A percentile compares a stretch with the other conserved stretches of the same genome.
Conservation (phyloP, 2,888 invertebrate genomes). For the Byasa hedistus region DNA sequence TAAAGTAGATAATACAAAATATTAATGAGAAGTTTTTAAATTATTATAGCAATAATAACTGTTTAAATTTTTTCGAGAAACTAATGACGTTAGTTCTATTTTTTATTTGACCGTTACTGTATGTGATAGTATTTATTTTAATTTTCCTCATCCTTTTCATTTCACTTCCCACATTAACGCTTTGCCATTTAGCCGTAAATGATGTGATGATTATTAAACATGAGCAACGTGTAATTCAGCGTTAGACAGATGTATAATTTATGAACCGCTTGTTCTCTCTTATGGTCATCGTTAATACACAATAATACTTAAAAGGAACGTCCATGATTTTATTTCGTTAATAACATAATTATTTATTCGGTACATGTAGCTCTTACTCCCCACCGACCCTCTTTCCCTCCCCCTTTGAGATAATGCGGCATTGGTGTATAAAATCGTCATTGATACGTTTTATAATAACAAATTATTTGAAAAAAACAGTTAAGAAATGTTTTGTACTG, state of each 20-base stretch:
- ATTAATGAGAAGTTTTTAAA: too few species aligned
- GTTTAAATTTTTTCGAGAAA: too few species aligned
- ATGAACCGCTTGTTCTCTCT: neutral
- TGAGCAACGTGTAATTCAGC: conserved; percentile 1
- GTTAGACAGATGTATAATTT: neutral
- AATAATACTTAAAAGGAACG: conserved; percentile 14
- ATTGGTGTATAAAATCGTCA: neutral
- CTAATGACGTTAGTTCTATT: too few species aligned
- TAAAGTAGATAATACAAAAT: too few species aligned
- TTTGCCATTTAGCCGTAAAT: neutral
- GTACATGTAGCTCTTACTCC: neutral
- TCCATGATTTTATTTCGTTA: conserved; percentile 22
- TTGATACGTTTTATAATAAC: neutral
- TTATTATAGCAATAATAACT: too few species aligned
- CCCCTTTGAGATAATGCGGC: neutral
- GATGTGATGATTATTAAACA: conserved; percentile 3
- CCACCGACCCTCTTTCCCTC: too few species aligned
- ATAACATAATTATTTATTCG: conserved; percentile 4
- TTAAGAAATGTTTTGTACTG: neutral
- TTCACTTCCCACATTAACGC: neutral
- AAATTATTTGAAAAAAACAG: neutral
- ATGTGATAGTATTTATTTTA: too few species aligned
- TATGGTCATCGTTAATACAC: conserved; percentile 25
- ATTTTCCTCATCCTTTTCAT: neutral
- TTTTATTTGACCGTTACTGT: too few species aligned